phyloP scores from a whole-genome alignment of 2,113 vertebrate genomes.

The Globicephala melas region DNA sequence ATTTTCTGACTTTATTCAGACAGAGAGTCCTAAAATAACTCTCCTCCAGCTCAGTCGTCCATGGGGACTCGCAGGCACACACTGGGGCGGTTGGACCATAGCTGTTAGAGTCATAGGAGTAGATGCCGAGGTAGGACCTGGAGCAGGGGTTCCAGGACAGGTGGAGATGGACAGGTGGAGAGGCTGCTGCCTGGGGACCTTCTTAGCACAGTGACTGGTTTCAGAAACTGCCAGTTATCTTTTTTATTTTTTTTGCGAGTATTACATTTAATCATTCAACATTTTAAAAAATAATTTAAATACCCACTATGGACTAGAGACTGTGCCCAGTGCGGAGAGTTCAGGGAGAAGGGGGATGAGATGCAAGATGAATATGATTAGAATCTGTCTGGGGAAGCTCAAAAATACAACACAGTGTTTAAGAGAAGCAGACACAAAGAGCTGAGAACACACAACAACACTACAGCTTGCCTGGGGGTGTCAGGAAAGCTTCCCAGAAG shows the following conservation, averaged over 20 bases:
- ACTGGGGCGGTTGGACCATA: accelerated
- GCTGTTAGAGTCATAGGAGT: background rate
- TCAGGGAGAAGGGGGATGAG: background rate
- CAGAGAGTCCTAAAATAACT: background rate
- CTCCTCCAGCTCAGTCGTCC: background rate
- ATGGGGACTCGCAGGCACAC: background rate
- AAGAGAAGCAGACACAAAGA: background rate
- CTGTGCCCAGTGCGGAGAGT: background rate
- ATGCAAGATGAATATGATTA: background rate
- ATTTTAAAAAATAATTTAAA: background rate
- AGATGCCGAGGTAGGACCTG: background rate
- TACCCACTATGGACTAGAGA: background rate
- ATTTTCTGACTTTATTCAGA: background rate
- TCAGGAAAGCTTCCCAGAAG: background rate
- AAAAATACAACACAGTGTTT: background rate
- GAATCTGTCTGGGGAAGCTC: background rate
- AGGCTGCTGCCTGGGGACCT: background rate
- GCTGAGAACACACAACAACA: background rate
- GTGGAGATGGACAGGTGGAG: background rate
- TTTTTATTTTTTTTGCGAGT: background rate
- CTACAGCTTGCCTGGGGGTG: accelerated
- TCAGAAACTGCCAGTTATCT: background rate
- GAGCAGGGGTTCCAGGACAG: background rate
- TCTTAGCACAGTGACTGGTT: background rate
- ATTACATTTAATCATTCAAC: background rate